Conservation (phyloP, 2,113 vertebrate species). For the Scatophagus argus region DNA sequence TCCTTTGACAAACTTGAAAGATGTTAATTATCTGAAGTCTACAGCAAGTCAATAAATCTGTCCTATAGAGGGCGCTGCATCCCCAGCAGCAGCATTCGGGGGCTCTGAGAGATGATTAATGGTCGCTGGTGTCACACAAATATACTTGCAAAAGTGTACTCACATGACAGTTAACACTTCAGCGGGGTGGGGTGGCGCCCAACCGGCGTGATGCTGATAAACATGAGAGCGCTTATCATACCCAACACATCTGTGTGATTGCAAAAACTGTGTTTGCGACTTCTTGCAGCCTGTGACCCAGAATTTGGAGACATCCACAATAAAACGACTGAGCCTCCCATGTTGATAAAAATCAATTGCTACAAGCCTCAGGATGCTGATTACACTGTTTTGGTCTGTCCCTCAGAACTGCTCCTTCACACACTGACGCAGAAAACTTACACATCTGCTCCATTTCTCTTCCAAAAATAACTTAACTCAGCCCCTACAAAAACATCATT, state of each 20-base stretch:
- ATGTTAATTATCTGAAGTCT: too few relatives aligned
- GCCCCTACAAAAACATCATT: background rate
- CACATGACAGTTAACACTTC: background rate
- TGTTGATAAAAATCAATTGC: background rate
- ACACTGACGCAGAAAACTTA: conserved; percentile 9
- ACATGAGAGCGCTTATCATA: conserved; percentile 69
- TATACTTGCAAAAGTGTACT: background rate
- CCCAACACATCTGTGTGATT: conserved; percentile 31
- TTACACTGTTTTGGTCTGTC: background rate
- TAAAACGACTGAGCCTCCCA: background rate
- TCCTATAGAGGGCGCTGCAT: conserved; percentile 60
- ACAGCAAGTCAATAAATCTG: background rate
- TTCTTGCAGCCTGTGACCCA: background rate
- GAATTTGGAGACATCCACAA: accelerated
- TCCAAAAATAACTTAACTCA: background rate
- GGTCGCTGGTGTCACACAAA: background rate
- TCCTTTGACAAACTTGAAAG: too few relatives aligned
- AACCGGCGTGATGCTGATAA: conserved; percentile 72
- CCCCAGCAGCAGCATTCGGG: background rate
- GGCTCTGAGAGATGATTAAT: background rate
- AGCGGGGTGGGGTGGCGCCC: conserved; percentile 65
- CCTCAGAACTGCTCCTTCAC: background rate
- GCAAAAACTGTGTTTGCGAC: conserved; percentile 28
- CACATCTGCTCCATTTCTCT: conserved; percentile 3
- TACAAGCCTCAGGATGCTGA: background rate